A percentile compares a stretch with the other conserved stretches of the same genome.
These are phyloP conservation scores for Eupithecia dodoneata DNA, from an alignment of 2,888 invertebrate genomes.

Conservation along the genomic window DNA sequence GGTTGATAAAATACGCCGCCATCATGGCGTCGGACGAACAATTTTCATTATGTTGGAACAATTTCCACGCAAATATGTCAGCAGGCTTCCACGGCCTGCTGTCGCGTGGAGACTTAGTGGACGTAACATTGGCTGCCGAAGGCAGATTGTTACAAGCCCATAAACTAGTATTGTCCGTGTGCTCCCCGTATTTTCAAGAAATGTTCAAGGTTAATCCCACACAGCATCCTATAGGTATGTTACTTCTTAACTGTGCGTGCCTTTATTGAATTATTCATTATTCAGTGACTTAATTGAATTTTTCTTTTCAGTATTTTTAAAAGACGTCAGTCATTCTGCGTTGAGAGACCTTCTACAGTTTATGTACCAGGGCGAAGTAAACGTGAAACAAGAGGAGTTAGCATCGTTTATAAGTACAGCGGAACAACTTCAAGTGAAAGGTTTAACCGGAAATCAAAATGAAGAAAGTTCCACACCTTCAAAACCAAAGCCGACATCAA, in stretches of 20 bases:
- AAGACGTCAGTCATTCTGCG: conserved; percentile 88
- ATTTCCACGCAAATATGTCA: conserved; percentile 89
- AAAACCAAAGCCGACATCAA: conserved; percentile 83
- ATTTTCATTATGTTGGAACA: conserved; percentile 90
- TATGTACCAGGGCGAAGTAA: conserved; percentile 89
- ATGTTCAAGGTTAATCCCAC: conserved; percentile 89
- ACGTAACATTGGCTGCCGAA: conserved; percentile 88
- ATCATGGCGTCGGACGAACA: conserved; percentile 90
- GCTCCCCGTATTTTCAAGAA: conserved; percentile 89
- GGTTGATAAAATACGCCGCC: conserved; percentile 75
- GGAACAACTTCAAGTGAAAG: conserved; percentile 89
- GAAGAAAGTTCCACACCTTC: conserved; percentile 84
- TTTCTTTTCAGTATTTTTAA: conserved; percentile 86
- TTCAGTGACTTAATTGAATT: conserved; percentile 7
- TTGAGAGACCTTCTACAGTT: conserved; percentile 88
- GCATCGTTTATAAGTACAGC: conserved; percentile 89
- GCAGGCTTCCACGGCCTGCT: conserved; percentile 89
- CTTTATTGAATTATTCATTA: neutral
- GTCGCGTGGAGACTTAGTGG: conserved; percentile 88
- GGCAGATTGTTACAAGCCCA: conserved; percentile 88
- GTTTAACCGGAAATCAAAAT: conserved; percentile 87
- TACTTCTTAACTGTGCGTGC: neutral
- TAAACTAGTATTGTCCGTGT: conserved; percentile 88
- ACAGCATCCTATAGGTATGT: conserved; percentile 87
- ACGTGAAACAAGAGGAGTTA: conserved; percentile 89